These are phyloP conservation scores for Enteromius radiatus DNA, from an alignment of 2,797 vertebrate genomes.

Conservation along the genomic window DNA sequence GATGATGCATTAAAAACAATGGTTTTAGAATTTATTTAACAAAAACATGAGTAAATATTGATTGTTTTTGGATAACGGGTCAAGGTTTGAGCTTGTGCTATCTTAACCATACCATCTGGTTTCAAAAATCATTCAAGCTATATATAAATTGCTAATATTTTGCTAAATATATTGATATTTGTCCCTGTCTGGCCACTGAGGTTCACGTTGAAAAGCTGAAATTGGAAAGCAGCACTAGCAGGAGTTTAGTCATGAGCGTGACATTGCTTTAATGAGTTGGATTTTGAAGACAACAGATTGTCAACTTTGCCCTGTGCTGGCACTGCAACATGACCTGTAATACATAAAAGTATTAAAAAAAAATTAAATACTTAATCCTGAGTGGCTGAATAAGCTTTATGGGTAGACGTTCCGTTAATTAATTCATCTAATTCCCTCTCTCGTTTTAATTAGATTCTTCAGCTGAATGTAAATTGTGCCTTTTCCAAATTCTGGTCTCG, in stretches of 20 bases:
- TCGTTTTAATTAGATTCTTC: constrained; percentile 29
- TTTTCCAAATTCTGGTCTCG: constrained; percentile 4
- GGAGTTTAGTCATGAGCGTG: constrained; percentile 18
- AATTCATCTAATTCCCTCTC: constrained; percentile 23
- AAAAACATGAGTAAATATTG: background rate
- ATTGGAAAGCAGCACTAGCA: constrained; percentile 25
- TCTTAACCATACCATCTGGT: background rate
- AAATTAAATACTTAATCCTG: constrained; percentile 12
- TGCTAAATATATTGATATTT: too few species aligned
- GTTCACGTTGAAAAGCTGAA: constrained; percentile 13
- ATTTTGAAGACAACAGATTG: constrained; percentile 28
- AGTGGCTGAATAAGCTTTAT: constrained; percentile 18
- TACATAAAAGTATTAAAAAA: background rate
- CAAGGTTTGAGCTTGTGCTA: background rate
- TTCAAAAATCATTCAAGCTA: background rate
- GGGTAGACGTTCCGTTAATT: constrained; percentile 20
- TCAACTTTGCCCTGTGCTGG: constrained; percentile 21
- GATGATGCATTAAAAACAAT: background rate
- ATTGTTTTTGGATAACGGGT: background rate
- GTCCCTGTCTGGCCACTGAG: background rate
- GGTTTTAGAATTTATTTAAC: background rate
- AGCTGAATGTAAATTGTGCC: constrained; percentile 28
- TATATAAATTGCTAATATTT: background rate
- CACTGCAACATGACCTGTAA: background rate
- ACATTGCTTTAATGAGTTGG: constrained; percentile 28